Evolutionary conservation across 2,888 invertebrate species (phyloP).

Genomic region (Acrobasis consociella): DNA sequence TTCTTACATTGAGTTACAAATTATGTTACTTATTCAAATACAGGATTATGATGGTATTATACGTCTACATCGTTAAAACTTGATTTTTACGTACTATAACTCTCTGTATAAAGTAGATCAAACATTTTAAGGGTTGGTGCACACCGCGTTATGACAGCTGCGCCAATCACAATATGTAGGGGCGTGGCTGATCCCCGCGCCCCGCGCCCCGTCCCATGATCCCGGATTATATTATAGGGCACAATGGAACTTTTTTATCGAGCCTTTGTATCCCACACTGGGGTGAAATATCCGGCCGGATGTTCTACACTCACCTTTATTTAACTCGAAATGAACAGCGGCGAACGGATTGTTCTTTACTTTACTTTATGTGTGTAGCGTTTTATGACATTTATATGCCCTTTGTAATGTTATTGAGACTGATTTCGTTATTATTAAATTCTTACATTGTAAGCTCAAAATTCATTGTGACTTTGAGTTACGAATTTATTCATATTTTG

Average conservation of each 20-base stretch:
- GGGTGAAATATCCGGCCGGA: constrained; percentile 83
- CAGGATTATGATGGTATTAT: too few species aligned
- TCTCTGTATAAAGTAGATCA: constrained; percentile 4
- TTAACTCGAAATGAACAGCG: constrained; percentile 69
- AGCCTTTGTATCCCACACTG: constrained; percentile 72
- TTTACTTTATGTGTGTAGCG: constrained; percentile 20
- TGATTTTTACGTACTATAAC: not conserved
- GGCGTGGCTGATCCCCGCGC: constrained; percentile 66
- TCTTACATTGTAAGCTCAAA: not conserved
- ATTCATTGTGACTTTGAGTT: not conserved
- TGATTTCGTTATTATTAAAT: constrained; percentile 6
- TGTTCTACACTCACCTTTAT: constrained; percentile 76
- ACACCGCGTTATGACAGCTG: constrained; percentile 73
- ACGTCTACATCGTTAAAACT: not conserved
- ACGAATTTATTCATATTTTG: not conserved
- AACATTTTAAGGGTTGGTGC: constrained; percentile 49
- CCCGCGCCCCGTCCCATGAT: constrained; percentile 60
- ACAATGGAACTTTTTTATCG: constrained; percentile 80
- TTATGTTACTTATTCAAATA: too few species aligned
- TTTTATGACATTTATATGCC: constrained; percentile 16
- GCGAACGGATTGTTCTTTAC: constrained; percentile 59
- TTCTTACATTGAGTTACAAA: too few species aligned
- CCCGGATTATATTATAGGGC: constrained; percentile 76
- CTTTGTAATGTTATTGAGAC: constrained; percentile 6
- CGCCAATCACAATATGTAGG: constrained; percentile 80